Conservation (phyloP, 2,797 vertebrate species). For the Danio choprae region DNA sequence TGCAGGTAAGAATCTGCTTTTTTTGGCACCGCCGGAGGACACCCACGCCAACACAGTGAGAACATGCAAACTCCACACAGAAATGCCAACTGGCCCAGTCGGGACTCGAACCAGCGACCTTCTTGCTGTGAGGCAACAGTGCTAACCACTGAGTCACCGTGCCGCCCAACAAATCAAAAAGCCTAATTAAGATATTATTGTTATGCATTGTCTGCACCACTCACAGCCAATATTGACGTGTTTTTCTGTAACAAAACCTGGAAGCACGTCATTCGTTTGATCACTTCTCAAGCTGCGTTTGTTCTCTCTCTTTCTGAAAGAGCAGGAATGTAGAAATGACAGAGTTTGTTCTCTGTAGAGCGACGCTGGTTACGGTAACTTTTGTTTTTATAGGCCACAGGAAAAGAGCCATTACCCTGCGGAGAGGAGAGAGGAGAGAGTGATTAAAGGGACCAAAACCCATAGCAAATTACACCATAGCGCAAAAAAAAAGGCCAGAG, state of each 20-base stretch:
- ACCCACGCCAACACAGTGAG: too few species aligned
- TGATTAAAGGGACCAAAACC: constrained; percentile 54
- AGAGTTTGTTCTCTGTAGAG: constrained; percentile 46
- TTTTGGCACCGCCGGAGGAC: too few species aligned
- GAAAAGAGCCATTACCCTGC: constrained; percentile 56
- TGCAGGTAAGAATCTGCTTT: constrained; percentile 88
- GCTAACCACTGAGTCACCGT: too few species aligned
- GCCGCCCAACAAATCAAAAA: too few species aligned
- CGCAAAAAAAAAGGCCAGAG: constrained; percentile 18
- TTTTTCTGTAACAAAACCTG: constrained; percentile 2
- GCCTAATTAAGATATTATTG: too few species aligned
- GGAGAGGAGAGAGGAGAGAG: constrained; percentile 33
- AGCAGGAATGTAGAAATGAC: constrained; percentile 56
- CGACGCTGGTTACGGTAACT: constrained; percentile 45
- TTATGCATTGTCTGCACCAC: not conserved
- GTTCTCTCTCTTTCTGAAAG: constrained; percentile 33
- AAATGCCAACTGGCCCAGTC: too few species aligned
- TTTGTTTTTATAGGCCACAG: constrained; percentile 51
- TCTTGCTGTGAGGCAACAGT: too few species aligned
- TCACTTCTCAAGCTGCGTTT: constrained; percentile 32
- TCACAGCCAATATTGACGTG: not conserved
- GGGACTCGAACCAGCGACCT: too few species aligned
- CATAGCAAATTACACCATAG: constrained; percentile 37
- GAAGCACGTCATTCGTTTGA: constrained; percentile 23
- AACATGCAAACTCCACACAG: too few species aligned